Percentiles rank a stretch among this genome's conserved stretches.
phyloP scores from a whole-genome alignment of 2,113 vertebrate genomes.

The Platichthys flesus region DNA sequence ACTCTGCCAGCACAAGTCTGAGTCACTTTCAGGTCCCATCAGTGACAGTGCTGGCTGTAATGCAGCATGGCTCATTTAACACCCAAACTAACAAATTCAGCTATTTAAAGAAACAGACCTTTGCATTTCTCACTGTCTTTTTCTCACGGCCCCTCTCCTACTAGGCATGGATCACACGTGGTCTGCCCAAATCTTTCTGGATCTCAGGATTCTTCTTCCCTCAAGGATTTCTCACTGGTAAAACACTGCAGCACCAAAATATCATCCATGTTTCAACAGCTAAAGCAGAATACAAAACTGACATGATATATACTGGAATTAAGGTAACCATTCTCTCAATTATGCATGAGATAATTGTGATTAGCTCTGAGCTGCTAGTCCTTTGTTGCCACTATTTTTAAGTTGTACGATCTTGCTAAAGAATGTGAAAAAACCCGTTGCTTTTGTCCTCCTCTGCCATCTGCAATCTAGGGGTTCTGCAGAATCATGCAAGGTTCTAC shows the following conservation, averaged over 20 bases:
- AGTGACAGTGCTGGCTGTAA: constrained; percentile 18
- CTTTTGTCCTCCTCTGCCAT: constrained; percentile 3
- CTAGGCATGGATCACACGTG: constrained; percentile 82
- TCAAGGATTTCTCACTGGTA: constrained; percentile 87
- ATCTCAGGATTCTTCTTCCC: constrained; percentile 88
- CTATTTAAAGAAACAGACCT: constrained; percentile 21
- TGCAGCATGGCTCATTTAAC: constrained; percentile 19
- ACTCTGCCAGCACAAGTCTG: constrained; percentile 9
- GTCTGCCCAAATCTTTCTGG: constrained; percentile 85
- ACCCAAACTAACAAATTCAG: neutral
- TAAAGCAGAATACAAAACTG: neutral
- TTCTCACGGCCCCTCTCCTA: neutral
- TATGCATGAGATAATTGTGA: neutral
- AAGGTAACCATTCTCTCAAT: neutral
- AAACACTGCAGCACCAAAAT: constrained; percentile 12
- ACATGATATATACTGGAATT: neutral
- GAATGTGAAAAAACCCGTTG: neutral
- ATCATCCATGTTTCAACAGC: constrained; percentile 3
- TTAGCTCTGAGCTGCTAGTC: neutral
- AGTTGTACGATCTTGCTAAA: neutral
- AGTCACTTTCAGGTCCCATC: constrained; percentile 43
- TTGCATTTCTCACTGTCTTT: constrained; percentile 2
- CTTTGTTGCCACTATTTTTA: neutral
- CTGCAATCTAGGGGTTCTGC: constrained; percentile 80
- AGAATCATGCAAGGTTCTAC: constrained; percentile 88